Evolutionary conservation across 2,113 vertebrate genomes (phyloP).

Genomic region (Siniperca knerii): DNA sequence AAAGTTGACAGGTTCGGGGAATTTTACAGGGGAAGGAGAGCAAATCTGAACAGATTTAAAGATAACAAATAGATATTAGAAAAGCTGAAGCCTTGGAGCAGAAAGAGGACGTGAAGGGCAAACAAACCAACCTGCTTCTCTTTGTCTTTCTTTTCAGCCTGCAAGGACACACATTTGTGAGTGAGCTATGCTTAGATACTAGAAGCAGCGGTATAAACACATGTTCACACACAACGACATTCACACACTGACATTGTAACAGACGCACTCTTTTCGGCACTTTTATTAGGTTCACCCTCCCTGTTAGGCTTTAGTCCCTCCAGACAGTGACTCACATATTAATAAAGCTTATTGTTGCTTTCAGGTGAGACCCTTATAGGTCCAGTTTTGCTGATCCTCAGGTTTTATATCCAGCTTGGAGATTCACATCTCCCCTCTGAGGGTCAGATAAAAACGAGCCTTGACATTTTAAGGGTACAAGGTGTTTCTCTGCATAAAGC

Average conservation of each 20-base stretch:
- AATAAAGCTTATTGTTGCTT: slow-evolving; percentile 13
- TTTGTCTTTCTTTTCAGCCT: slow-evolving; percentile 80
- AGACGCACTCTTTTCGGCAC: neutral
- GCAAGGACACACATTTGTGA: slow-evolving; percentile 56
- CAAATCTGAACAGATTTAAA: neutral
- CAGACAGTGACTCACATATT: slow-evolving; percentile 22
- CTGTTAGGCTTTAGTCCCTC: neutral
- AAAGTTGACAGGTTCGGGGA: neutral
- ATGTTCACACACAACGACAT: neutral
- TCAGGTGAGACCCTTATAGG: slow-evolving; percentile 3
- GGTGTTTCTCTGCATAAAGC: neutral
- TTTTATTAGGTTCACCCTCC: neutral
- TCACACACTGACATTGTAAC: neutral
- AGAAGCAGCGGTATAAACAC: neutral
- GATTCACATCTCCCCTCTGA: neutral
- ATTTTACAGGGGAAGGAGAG: neutral
- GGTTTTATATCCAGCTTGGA: neutral
- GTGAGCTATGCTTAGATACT: slow-evolving; percentile 4
- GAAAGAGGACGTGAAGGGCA: neutral
- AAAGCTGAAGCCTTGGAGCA: neutral
- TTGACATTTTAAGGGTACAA: neutral
- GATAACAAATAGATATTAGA: neutral
- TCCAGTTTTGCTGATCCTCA: neutral
- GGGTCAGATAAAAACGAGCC: neutral
- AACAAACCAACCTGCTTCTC: slow-evolving; percentile 80